Conservation (phyloP, 1,140 invertebrate genomes). For the Euglossa dilemma region DNA sequence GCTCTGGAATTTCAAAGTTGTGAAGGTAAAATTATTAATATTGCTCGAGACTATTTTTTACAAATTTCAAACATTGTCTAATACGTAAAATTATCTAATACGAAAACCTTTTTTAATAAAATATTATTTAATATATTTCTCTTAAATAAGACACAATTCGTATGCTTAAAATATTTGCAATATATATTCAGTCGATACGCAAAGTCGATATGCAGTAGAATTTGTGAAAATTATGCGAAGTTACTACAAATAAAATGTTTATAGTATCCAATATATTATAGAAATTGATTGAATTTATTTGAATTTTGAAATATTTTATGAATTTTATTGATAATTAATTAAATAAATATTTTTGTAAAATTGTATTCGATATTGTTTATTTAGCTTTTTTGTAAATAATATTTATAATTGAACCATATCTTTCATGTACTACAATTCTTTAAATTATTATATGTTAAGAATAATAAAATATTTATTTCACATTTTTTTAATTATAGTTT, state of each 20-base stretch:
- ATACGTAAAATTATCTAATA: neutral
- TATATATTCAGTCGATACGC: neutral
- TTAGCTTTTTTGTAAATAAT: neutral
- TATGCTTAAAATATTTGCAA: neutral
- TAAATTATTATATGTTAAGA: neutral
- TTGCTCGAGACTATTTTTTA: neutral
- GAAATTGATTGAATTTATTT: neutral
- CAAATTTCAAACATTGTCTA: neutral
- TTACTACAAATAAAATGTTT: neutral
- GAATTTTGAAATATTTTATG: no score
- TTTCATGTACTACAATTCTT: no score
- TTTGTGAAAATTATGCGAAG: neutral
- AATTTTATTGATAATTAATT: neutral
- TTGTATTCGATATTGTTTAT: neutral
- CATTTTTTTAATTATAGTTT: neutral
- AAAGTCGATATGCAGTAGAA: neutral
- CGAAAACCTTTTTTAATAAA: neutral
- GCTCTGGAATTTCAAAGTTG: slow-evolving; percentile 61
- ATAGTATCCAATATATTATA: neutral
- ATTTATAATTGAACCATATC: neutral
- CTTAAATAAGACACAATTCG: neutral
- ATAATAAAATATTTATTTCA: neutral
- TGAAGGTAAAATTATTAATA: slow-evolving; percentile 51
- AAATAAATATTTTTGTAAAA: neutral
- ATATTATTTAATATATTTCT: neutral